phyloP scores from a whole-genome alignment of 1,140 invertebrate species.

The Heliconius hewitsoni region DNA sequence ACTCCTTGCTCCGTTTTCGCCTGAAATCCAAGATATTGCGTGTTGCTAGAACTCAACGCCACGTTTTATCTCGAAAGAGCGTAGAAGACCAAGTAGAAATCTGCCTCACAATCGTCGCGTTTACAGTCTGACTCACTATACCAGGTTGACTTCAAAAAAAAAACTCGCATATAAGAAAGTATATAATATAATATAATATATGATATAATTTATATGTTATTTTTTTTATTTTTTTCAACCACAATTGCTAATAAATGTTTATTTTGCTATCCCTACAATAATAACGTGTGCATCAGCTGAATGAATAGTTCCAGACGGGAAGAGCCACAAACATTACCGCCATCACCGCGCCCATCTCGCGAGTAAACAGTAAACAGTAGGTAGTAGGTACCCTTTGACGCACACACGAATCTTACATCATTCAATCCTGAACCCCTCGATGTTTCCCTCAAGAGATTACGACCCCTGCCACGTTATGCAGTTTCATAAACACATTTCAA shows the following conservation, averaged over 20 bases:
- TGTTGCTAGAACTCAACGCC: no score
- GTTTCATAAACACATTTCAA: constrained; percentile 9
- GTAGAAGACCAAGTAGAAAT: no score
- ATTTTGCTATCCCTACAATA: neutral
- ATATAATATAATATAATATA: no score
- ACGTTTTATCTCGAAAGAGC: no score
- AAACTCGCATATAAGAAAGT: no score
- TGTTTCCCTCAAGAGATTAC: constrained; percentile 8
- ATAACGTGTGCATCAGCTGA: constrained; percentile 37
- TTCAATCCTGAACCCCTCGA: constrained; percentile 11
- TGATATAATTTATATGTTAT: no score
- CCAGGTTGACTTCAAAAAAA: no score
- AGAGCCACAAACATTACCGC: constrained; percentile 64
- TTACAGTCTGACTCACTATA: no score
- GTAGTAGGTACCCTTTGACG: constrained; percentile 16
- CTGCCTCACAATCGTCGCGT: no score
- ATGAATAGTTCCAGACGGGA: constrained; percentile 62
- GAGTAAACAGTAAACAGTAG: constrained; percentile 58
- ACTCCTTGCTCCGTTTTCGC: no score
- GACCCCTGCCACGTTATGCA: neutral
- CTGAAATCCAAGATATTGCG: no score
- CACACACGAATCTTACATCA: constrained; percentile 22
- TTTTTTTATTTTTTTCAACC: no score
- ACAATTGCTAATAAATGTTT: neutral
- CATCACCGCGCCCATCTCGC: constrained; percentile 65